Evolutionary conservation across 2,113 vertebrate genomes (phyloP).

Genomic region (Mus pahari): DNA sequence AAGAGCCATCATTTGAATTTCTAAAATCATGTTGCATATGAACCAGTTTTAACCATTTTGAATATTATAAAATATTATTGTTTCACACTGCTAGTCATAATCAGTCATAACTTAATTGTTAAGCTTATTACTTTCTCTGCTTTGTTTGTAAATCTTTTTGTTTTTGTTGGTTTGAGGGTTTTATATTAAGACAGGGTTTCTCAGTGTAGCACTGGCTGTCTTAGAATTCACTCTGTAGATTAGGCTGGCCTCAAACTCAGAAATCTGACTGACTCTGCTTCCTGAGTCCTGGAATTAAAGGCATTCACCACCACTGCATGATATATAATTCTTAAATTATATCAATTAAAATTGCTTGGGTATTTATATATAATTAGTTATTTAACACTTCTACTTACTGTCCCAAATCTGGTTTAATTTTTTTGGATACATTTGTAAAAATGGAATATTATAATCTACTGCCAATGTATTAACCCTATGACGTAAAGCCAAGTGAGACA

Average conservation of each 20-base stretch:
- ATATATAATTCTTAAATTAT: background rate
- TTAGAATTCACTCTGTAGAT: background rate
- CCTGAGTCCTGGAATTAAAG: background rate
- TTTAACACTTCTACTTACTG: slow-evolving; percentile 10
- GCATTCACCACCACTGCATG: background rate
- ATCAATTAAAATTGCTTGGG: background rate
- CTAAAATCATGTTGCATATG: background rate
- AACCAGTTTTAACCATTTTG: background rate
- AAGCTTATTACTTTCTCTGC: background rate
- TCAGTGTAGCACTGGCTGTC: background rate
- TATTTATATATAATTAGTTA: background rate
- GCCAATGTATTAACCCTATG: background rate
- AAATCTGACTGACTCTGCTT: background rate
- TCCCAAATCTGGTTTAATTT: background rate
- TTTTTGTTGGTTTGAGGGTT: background rate
- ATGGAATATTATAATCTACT: slow-evolving; percentile 16
- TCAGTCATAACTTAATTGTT: slow-evolving; percentile 20
- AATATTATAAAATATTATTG: background rate
- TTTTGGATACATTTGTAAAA: background rate
- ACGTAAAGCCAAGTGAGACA: background rate
- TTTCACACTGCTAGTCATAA: slow-evolving; percentile 25
- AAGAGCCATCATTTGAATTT: background rate
- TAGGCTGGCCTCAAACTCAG: background rate
- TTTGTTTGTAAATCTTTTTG: background rate
- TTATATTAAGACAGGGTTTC: background rate